Percentiles rank a stretch among this genome's conserved stretches.
Evolutionary conservation across 2,888 invertebrate species (phyloP).

Genomic region (Hirudinaria manillensis): DNA sequence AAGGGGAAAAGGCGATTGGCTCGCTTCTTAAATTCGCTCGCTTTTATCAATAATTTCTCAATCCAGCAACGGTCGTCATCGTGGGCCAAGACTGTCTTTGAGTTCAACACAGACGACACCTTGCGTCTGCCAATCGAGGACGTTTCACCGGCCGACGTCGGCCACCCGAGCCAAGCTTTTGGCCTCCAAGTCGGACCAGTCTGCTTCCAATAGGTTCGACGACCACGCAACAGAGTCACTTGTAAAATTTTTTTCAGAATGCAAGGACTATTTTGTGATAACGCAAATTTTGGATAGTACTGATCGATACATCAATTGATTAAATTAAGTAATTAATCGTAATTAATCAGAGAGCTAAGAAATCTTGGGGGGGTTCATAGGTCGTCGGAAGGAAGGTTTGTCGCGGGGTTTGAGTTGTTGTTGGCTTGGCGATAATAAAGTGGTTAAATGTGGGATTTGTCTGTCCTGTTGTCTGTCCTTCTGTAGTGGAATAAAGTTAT

Average conservation of each 20-base stretch:
- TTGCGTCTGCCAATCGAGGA: constrained; percentile 75
- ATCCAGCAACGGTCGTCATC: constrained; percentile 49
- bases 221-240: neutral
- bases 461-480: too few relatives aligned
- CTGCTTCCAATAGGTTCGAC: constrained; percentile 62
- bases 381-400: neutral
- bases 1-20: neutral
- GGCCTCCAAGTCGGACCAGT: constrained; percentile 77
- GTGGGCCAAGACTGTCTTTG: constrained; percentile 73
- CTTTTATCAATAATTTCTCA: neutral
- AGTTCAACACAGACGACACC: constrained; percentile 73
- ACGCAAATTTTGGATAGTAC: too few relatives aligned
- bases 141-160: constrained; percentile 72
- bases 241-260: constrained; percentile 9
- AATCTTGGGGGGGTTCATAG: too few relatives aligned
- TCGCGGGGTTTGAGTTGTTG: neutral
- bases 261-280: too few relatives aligned
- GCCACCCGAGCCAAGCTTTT: constrained; percentile 70
- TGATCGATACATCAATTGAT: too few relatives aligned
- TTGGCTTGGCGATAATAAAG: neutral
- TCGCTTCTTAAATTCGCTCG: neutral
- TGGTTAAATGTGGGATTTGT: too few relatives aligned
- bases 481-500: too few relatives aligned
- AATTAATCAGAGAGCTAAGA: too few relatives aligned
- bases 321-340: too few relatives aligned